Evolutionary conservation across 1,140 invertebrate genomes (phyloP).

Genomic region (Oncopeltus fasciatus): DNA sequence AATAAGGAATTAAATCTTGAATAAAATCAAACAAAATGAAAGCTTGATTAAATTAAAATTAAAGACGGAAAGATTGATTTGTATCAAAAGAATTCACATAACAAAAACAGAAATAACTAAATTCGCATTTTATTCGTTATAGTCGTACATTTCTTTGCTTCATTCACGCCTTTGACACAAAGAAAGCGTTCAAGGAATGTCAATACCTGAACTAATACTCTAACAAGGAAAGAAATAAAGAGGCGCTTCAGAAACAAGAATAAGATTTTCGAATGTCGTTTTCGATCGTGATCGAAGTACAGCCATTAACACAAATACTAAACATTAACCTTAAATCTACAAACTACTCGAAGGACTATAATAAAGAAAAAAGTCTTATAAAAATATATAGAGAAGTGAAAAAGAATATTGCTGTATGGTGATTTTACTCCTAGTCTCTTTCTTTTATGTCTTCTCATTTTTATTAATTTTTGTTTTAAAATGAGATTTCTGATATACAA

Average conservation of each 20-base stretch:
- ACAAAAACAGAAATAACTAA: neutral
- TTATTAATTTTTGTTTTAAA: neutral
- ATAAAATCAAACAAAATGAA: neutral
- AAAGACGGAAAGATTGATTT: neutral
- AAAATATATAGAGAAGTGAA: neutral
- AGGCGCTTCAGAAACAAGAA: neutral
- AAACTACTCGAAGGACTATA: neutral
- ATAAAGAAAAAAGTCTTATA: neutral
- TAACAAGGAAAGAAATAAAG: neutral
- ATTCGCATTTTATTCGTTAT: neutral
- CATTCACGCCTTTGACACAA: neutral
- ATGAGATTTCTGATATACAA: neutral
- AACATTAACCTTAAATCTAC: neutral
- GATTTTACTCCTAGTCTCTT: neutral
- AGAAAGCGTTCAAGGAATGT: slow-evolving; percentile 1
- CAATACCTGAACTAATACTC: neutral
- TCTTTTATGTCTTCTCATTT: neutral
- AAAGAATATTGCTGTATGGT: slow-evolving; percentile 1
- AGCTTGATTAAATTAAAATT: neutral
- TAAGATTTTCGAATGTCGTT: neutral
- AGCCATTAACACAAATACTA: neutral
- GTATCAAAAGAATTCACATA: neutral
- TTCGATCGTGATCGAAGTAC: neutral
- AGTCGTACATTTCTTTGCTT: neutral
- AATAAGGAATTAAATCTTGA: neutral